These are phyloP conservation scores for Muscina levida DNA, from an alignment of 2,888 invertebrate species.

Conservation along the genomic window DNA sequence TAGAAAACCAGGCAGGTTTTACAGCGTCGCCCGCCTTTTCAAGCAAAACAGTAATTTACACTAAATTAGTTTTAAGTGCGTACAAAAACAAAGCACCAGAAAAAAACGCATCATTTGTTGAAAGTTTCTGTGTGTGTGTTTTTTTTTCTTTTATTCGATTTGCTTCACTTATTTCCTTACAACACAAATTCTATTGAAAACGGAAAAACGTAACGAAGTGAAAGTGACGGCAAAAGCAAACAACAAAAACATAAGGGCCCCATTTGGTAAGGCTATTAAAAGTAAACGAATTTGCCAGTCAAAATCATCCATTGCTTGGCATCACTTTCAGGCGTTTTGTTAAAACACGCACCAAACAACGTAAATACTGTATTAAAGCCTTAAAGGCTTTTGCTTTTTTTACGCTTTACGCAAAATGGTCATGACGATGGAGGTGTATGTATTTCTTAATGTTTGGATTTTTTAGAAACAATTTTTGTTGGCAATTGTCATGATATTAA, in stretches of 20 bases:
- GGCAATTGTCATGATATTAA: conserved; percentile 2
- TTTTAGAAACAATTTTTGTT: too few relatives aligned
- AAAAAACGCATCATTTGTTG: too few relatives aligned
- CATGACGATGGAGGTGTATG: not conserved
- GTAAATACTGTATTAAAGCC: not conserved
- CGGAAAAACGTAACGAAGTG: too few relatives aligned
- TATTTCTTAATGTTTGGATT: not conserved
- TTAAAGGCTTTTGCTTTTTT: not conserved
- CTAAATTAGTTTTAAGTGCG: conserved; percentile 8
- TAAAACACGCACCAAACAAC: not conserved
- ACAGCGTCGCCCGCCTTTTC: not conserved
- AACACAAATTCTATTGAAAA: too few relatives aligned
- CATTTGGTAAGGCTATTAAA: not conserved
- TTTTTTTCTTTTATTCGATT: too few relatives aligned
- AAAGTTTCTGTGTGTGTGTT: too few relatives aligned
- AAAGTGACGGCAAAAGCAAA: not conserved
- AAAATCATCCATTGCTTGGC: not conserved
- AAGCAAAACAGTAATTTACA: not conserved
- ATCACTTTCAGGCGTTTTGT: not conserved
- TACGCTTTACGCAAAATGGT: not conserved
- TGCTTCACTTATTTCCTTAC: too few relatives aligned
- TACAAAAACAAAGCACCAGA: too few relatives aligned
- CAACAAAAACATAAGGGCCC: not conserved
- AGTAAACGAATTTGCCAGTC: conserved; percentile 1
- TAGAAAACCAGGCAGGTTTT: not conserved